A percentile compares a stretch with the other conserved stretches of the same genome.
Conservation (phyloP, 2,888 invertebrate species). For the Malachius bipustulatus region DNA sequence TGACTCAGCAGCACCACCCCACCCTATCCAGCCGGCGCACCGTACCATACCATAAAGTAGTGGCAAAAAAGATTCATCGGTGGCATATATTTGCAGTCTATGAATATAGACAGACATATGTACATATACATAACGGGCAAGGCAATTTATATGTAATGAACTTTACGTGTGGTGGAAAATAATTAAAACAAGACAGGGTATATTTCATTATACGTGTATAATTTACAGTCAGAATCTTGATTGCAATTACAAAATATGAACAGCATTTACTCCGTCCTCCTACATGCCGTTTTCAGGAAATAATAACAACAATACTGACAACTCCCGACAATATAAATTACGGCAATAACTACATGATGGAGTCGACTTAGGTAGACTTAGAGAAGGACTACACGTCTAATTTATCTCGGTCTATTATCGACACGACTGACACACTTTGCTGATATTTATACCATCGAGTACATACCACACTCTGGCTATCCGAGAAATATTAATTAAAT, state of each 20-base stretch:
- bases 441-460: no score
- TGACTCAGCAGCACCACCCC: no score
- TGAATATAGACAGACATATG: no score
- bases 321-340: conserved; percentile 36
- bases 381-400: no score
- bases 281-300: conserved; percentile 34
- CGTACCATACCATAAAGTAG: no score
- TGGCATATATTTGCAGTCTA: background rate
- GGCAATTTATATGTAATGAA: conserved; percentile 27
- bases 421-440: conserved; percentile 9
- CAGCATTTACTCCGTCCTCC: conserved; percentile 35
- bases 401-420: conserved; percentile 35
- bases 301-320: conserved; percentile 34
- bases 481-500: no score
- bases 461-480: no score
- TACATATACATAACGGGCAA: conserved; percentile 22
- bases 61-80: no score
- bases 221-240: conserved; percentile 34
- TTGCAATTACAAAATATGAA: conserved; percentile 37
- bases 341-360: conserved; percentile 23
- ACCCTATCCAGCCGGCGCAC: no score
- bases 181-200: conserved; percentile 7
- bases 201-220: conserved; percentile 25
- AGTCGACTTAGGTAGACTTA: no score
- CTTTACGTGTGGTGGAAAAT: conserved; percentile 7